Evolutionary conservation across 2,113 vertebrate genomes (phyloP).

Genomic region (Laticauda laticaudata): DNA sequence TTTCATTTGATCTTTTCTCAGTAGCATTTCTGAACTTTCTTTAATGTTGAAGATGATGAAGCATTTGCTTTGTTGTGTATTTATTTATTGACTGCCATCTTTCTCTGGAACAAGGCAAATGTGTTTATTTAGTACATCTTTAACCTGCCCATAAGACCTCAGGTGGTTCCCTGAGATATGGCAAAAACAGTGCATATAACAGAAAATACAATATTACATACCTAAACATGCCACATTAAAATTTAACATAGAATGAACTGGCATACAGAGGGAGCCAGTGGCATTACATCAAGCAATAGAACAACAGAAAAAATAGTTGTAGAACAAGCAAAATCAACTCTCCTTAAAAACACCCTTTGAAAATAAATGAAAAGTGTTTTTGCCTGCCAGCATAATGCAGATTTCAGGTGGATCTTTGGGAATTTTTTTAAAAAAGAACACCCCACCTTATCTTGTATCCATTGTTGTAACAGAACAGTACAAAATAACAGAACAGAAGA

Average conservation of each 20-base stretch:
- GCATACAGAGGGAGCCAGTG: not conserved
- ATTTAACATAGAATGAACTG: not conserved
- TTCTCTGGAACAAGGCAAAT: not conserved
- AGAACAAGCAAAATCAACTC: not conserved
- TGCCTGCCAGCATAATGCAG: not conserved
- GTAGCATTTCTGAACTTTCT: not conserved
- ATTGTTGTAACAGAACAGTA: not conserved
- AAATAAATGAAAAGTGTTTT: not conserved
- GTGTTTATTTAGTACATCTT: not conserved
- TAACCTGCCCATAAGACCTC: not conserved
- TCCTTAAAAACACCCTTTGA: not conserved
- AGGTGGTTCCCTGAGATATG: not conserved
- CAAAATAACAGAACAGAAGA: too few relatives aligned
- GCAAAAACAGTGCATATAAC: not conserved
- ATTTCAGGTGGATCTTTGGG: not conserved
- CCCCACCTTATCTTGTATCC: not conserved
- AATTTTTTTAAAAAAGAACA: not conserved
- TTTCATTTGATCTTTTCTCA: not conserved
- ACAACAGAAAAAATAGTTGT: not conserved
- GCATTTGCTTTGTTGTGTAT: not conserved
- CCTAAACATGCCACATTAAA: not conserved
- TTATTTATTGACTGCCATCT: not conserved
- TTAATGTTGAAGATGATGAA: not conserved
- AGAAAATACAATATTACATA: not conserved
- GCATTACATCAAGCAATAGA: not conserved